phyloP scores from a whole-genome alignment of 2,888 invertebrate species.

The Colletes collaris region DNA sequence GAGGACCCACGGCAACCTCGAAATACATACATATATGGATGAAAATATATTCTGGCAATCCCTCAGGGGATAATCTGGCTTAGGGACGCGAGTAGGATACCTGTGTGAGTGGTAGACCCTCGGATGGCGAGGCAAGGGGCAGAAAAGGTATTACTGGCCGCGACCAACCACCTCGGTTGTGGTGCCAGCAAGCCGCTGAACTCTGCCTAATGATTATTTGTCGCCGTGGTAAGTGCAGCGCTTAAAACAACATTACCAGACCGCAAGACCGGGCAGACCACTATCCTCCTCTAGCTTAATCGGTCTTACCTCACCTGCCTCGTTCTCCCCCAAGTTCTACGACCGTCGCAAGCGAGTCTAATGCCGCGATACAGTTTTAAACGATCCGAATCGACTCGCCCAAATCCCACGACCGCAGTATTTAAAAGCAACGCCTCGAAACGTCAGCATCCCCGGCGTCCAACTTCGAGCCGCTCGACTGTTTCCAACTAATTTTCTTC shows the following conservation, averaged over 20 bases:
- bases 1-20: constrained; percentile 46
- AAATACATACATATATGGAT: constrained; percentile 63
- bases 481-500: no score
- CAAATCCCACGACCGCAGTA: constrained; percentile 26
- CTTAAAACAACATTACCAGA: constrained; percentile 79
- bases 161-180: constrained; percentile 65
- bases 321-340: constrained; percentile 21
- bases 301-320: constrained; percentile 51
- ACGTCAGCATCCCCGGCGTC: background rate
- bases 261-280: constrained; percentile 74
- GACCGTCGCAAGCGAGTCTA: constrained; percentile 19
- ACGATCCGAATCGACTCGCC: constrained; percentile 44
- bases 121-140: constrained; percentile 52
- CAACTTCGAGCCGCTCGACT: no score
- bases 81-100: constrained; percentile 70
- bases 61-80: constrained; percentile 78
- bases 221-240: constrained; percentile 78
- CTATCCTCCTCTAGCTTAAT: constrained; percentile 69
- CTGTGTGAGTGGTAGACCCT: constrained; percentile 63
- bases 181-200: constrained; percentile 73
- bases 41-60: constrained; percentile 77
- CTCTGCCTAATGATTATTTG: constrained; percentile 80
- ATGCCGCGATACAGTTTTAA: constrained; percentile 42
- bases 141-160: constrained; percentile 71
- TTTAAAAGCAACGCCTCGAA: background rate